These are phyloP conservation scores for Drosophila rhopaloa DNA, from an alignment of 1,140 invertebrate genomes.

Conservation along the genomic window DNA sequence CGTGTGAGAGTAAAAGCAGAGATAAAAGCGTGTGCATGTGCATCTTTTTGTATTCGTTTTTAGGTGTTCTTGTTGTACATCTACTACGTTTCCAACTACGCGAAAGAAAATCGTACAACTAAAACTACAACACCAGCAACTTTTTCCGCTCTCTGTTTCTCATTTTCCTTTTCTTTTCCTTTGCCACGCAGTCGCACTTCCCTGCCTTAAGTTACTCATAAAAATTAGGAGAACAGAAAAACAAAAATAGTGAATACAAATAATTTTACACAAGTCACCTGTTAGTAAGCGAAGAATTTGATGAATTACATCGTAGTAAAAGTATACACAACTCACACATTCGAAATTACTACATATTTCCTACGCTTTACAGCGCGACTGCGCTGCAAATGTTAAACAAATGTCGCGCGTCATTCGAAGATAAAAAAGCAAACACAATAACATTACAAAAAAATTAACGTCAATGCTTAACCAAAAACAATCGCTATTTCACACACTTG, in stretches of 20 bases:
- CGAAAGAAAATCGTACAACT: slow-evolving; percentile 62
- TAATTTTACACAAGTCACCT: slow-evolving; percentile 44
- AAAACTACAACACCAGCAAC: slow-evolving; percentile 11
- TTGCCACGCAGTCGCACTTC: slow-evolving; percentile 74
- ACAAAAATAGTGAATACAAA: slow-evolving; percentile 12
- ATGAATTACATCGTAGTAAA: slow-evolving; percentile 78
- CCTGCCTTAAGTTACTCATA: slow-evolving; percentile 56
- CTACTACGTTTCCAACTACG: slow-evolving; percentile 67
- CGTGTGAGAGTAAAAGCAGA: slow-evolving; percentile 2
- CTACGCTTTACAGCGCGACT: slow-evolving; percentile 63
- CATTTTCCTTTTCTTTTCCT: slow-evolving; percentile 34
- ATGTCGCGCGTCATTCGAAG: slow-evolving; percentile 34
- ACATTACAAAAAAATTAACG: slow-evolving; percentile 20
- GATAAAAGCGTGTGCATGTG: too few species aligned
- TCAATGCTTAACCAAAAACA: neutral
- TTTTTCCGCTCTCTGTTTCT: slow-evolving; percentile 18
- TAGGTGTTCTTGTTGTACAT: too few species aligned
- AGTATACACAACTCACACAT: slow-evolving; percentile 2
- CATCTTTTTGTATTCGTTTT: too few species aligned
- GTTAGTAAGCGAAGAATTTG: slow-evolving; percentile 42
- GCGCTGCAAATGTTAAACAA: slow-evolving; percentile 42
- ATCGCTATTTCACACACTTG: slow-evolving; percentile 16
- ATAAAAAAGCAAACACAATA: neutral
- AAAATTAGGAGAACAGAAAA: slow-evolving; percentile 28
- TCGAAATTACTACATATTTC: slow-evolving; percentile 42